Conservation (phyloP, 64 coral and sea anemone species). For the Dendronephthya gigantea region DNA sequence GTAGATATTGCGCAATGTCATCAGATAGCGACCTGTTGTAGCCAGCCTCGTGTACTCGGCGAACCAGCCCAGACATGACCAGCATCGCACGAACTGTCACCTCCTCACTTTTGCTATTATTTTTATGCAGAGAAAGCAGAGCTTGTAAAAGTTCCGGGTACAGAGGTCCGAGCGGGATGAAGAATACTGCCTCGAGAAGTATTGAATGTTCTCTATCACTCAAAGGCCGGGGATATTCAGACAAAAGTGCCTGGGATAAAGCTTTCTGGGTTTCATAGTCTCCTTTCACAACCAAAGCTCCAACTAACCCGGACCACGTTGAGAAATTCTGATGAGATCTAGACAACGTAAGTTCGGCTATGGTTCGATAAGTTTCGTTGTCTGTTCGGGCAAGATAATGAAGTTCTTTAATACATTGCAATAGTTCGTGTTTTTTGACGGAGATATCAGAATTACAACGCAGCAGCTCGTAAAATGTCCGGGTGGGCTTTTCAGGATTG, state of each 20-base stretch:
- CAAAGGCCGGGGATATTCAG: conserved; percentile 37
- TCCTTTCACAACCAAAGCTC: conserved; percentile 53
- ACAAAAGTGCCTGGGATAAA: conserved; percentile 46
- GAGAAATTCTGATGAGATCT: conserved; percentile 66
- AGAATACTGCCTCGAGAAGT: conserved; percentile 56
- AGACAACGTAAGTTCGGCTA: conserved; percentile 47
- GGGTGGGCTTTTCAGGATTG: conserved; percentile 39
- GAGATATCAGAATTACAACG: conserved; percentile 63
- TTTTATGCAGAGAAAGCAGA: conserved; percentile 34
- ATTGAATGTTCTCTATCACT: conserved; percentile 56
- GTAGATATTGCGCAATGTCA: conserved; percentile 51
- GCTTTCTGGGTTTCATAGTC: conserved; percentile 44
- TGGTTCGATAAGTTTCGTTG: conserved; percentile 15
- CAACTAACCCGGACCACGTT: conserved; percentile 56
- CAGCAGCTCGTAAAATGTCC: conserved; percentile 62
- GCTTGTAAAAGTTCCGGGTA: conserved; percentile 53
- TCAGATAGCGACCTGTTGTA: conserved; percentile 73
- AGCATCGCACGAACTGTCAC: conserved; percentile 64
- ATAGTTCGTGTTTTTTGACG: conserved; percentile 59
- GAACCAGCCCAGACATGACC: conserved; percentile 55
- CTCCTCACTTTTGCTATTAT: conserved; percentile 40
- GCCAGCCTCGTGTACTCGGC: conserved; percentile 51
- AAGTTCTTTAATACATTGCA: conserved; percentile 61
- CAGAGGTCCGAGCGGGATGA: conserved; percentile 70
- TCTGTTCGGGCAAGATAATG: conserved; percentile 54